phyloP scores from a whole-genome alignment of 2,888 invertebrate species.

The Pelosia muscerda region DNA sequence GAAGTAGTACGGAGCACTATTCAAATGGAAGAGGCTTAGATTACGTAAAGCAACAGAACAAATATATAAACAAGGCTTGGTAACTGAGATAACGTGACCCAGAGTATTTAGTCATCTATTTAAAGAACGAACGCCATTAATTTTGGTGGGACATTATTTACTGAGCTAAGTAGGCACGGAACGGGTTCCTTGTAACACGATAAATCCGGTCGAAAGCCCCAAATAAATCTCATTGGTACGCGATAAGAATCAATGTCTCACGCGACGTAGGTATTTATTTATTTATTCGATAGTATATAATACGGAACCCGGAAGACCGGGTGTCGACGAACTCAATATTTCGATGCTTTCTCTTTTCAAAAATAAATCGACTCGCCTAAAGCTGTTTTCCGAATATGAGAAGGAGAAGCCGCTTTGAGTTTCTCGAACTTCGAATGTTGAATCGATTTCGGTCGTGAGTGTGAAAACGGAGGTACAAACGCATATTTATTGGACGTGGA shows the following conservation, averaged over 20 bases:
- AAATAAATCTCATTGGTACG: conserved; percentile 82
- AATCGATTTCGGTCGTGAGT: conserved; percentile 52
- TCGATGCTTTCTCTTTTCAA: conserved; percentile 68
- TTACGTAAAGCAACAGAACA: conserved; percentile 72
- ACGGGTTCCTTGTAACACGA: conserved; percentile 82
- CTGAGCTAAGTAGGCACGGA: conserved; percentile 83
- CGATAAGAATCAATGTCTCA: conserved; percentile 86
- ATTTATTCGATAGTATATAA: conserved; percentile 66
- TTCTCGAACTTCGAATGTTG: conserved; percentile 34
- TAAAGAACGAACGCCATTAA: conserved; percentile 84
- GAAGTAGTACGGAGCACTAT: conserved; percentile 60
- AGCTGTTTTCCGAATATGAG: conserved; percentile 48
- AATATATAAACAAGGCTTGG: conserved; percentile 73
- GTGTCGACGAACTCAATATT: conserved; percentile 67
- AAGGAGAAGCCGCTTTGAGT: conserved; percentile 25
- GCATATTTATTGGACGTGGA: conserved; percentile 64
- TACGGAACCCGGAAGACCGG: conserved; percentile 75
- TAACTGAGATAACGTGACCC: conserved; percentile 79
- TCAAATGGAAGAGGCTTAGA: conserved; percentile 77
- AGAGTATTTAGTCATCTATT: conserved; percentile 85
- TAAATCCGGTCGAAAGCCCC: conserved; percentile 81
- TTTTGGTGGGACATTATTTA: conserved; percentile 83
- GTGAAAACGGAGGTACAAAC: conserved; percentile 61
- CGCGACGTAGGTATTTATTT: conserved; percentile 79
- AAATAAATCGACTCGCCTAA: conserved; percentile 45